Percentiles rank a stretch among this genome's conserved stretches.
phyloP scores from a whole-genome alignment of 1,140 invertebrate genomes.

The Leguminivora glycinivorella region DNA sequence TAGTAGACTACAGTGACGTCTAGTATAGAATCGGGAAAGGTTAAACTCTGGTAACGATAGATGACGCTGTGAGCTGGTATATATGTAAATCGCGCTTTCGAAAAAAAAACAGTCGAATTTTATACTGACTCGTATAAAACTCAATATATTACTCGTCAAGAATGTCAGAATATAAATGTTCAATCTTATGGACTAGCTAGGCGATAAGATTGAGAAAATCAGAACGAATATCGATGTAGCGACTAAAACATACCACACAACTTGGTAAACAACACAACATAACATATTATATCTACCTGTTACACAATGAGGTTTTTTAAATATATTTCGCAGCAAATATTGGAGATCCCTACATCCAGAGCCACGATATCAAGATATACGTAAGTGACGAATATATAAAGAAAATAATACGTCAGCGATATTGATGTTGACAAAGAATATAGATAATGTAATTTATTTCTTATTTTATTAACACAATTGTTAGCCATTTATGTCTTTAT shows the following conservation, averaged over 20 bases:
- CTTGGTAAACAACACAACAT: conserved; percentile 55
- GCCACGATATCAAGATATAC: no score
- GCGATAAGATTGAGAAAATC: conserved; percentile 6
- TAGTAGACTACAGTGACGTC: no score
- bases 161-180: neutral
- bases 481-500: neutral
- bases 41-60: neutral
- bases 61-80: neutral
- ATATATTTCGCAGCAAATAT: neutral
- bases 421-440: no score
- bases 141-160: neutral
- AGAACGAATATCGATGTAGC: conserved; percentile 1
- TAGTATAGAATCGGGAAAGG: no score
- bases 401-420: no score
- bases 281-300: conserved; percentile 38
- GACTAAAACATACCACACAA: conserved; percentile 37
- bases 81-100: neutral
- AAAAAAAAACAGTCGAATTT: neutral
- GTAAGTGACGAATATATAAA: no score
- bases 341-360: no score
- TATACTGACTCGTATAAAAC: neutral
- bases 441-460: no score
- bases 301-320: conserved; percentile 29
- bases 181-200: conserved; percentile 6
- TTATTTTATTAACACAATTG: no score